Conservation (phyloP, 2,888 invertebrate species). For the Sinelater perroti region DNA sequence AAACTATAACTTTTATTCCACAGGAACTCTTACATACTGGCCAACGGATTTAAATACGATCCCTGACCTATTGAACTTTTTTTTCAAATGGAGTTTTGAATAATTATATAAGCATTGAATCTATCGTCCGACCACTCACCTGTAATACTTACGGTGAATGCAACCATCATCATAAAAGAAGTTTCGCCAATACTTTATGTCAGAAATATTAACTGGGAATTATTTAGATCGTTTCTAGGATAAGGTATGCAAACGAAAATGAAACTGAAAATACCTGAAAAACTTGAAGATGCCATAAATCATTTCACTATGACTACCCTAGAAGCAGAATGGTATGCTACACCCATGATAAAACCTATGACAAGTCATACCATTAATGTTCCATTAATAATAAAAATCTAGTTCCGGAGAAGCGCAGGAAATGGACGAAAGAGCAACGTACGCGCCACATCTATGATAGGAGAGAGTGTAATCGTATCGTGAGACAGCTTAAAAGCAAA, state of each 20-base stretch:
- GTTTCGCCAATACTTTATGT: background rate
- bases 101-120: background rate
- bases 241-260: background rate
- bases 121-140: background rate
- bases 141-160: background rate
- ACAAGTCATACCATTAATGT: constrained; percentile 1
- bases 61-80: background rate
- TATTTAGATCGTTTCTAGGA: background rate
- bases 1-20: background rate
- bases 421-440: background rate
- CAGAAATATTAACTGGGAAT: background rate
- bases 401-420: background rate
- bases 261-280: background rate
- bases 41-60: no score
- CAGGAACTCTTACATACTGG: no score
- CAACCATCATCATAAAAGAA: constrained; percentile 1
- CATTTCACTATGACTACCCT: constrained; percentile 1
- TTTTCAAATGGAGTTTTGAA: background rate
- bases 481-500: background rate
- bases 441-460: background rate
- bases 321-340: background rate
- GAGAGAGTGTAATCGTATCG: background rate
- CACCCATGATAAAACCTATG: background rate
- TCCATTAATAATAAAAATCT: background rate
- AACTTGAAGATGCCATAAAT: background rate